phyloP scores from a whole-genome alignment of 2,113 vertebrate genomes.

The Alethe diademata region DNA sequence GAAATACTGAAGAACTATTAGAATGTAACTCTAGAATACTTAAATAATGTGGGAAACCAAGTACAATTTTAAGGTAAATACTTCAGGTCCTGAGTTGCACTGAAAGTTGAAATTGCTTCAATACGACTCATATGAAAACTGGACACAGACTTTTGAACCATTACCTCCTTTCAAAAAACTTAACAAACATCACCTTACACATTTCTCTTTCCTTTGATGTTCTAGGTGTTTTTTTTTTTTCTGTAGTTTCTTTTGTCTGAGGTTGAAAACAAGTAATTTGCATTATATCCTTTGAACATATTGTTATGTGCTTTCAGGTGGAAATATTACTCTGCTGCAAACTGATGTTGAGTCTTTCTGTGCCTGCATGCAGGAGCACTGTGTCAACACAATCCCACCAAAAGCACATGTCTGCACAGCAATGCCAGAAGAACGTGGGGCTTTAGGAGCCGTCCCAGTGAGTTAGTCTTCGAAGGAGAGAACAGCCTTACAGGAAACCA shows the following conservation, averaged over 20 bases:
- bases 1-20: neutral
- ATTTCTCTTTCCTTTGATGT: neutral
- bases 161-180: neutral
- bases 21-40: neutral
- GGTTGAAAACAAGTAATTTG: neutral
- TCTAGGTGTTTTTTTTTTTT: neutral
- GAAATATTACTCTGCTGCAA: neutral
- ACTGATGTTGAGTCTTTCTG: neutral
- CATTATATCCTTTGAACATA: neutral
- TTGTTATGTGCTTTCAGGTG: neutral
- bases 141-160: neutral
- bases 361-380: neutral
- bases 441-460: neutral
- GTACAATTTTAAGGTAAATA: neutral
- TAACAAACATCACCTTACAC: neutral
- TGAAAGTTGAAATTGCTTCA: neutral
- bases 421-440: fast-evolving
- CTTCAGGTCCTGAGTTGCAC: neutral
- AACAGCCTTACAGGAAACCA: neutral
- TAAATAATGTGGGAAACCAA: neutral
- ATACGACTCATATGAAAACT: neutral
- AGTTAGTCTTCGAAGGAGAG: neutral
- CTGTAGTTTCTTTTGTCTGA: neutral
- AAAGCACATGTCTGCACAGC: fast-evolving
- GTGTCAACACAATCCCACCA: neutral